Evolutionary conservation across 2,797 vertebrate species (phyloP), one percentile per base, ranked within the genome.

Genomic region (Acomys russatus): DNA sequence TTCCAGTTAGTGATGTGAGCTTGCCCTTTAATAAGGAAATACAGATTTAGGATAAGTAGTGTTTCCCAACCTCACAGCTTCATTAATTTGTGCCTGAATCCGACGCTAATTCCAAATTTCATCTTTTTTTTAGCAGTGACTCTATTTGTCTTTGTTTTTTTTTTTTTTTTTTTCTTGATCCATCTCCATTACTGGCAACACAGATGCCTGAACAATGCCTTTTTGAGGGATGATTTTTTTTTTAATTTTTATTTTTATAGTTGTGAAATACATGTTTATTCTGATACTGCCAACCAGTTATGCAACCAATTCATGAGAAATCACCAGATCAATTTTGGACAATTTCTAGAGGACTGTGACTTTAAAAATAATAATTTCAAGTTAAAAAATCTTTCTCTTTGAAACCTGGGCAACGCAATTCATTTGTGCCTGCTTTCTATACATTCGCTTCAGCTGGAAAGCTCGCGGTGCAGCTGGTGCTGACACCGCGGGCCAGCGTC

Each of bases 321-420:
- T 33, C 35, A 89, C 38, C 9, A 86, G 15, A 94, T 97, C 88
- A 97, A 86, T 98, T 98, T 0, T 93, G 51, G 79, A 68, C 63
- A 87, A 30, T 77, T 63, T 88, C 78, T 38, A 94, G 33, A 92
- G 78, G 44, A 30, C 28, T 30, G 51, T 51, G 63, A 11, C 51
- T 79, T 93, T 15, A 77, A 17, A 56, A 12, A 56, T 56, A 56
- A 97, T 95, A 61, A 99, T 99, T 5, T 99, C 99, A 92, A 99
- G 96, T 78, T 98, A 99, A 92, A 99, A 44, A 99, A 49, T 99
- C 99, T 99, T 99, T 70, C 98, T 99, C 99, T 96, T 99, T 99
- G 96, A 99, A 98, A 11, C 99, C 98, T 0, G 99, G 99, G 9
- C 4, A 59, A 5, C 4, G 18, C 56, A 87, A 35, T 8, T 0